Percentiles rank a stretch among this genome's conserved stretches.
Conservation (phyloP, 2,888 invertebrate genomes). For the Nomada ferruginata region DNA sequence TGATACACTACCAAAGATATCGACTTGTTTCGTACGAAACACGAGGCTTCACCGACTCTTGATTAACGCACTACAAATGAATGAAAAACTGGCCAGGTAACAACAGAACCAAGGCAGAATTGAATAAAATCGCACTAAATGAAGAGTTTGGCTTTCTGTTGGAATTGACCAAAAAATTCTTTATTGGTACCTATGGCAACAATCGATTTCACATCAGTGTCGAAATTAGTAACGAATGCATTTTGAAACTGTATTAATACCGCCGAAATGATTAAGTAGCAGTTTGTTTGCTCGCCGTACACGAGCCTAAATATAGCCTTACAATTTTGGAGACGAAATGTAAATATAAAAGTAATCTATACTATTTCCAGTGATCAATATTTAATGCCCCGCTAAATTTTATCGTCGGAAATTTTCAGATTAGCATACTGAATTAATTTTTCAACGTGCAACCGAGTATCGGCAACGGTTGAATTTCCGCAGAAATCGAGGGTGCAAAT, state of each 20-base stretch:
- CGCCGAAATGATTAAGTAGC: neutral
- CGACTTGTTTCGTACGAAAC: conserved; percentile 33
- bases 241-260: neutral
- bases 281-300: neutral
- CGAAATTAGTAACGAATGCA: neutral
- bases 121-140: neutral
- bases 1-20: conserved; percentile 33
- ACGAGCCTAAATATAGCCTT: neutral
- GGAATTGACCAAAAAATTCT: neutral
- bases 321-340: neutral
- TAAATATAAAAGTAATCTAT: neutral
- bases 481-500: conserved; percentile 6
- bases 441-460: neutral
- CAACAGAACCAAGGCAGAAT: neutral
- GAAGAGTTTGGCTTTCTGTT: neutral
- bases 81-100: too few species aligned
- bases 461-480: neutral
- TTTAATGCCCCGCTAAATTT: neutral
- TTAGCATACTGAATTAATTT: neutral
- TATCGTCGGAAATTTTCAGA: neutral
- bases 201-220: neutral
- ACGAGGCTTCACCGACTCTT: neutral
- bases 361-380: neutral
- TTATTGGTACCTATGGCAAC: neutral
- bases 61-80: neutral